Conservation (phyloP, 1,140 invertebrate species). For the Anagrus nilaparvatae region DNA sequence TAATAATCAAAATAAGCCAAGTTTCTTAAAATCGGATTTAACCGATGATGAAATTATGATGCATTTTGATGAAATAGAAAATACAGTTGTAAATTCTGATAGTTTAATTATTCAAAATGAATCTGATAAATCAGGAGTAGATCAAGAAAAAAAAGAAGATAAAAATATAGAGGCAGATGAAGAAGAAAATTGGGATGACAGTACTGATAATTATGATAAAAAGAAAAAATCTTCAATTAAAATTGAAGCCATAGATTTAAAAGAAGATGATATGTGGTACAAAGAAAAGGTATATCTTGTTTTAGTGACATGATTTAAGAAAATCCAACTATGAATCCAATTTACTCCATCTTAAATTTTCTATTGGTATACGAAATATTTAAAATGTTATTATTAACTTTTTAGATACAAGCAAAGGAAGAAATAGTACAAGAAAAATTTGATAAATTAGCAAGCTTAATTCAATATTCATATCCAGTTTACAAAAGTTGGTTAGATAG, state of each 20-base stretch:
- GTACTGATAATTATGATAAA: not conserved
- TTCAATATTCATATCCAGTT: slow-evolving; percentile 34
- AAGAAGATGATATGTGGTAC: slow-evolving; percentile 22
- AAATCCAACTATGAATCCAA: not conserved
- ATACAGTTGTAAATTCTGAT: slow-evolving; percentile 27
- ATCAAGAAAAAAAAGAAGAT: slow-evolving; percentile 13
- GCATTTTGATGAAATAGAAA: slow-evolving; percentile 35
- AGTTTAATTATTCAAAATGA: slow-evolving; percentile 18
- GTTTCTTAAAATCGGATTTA: slow-evolving; percentile 18
- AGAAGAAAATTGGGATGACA: slow-evolving; percentile 4
- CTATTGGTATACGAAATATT: slow-evolving; percentile 5
- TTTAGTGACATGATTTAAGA: not conserved
- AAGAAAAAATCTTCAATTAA: slow-evolving; percentile 7
- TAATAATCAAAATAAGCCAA: slow-evolving; percentile 8
- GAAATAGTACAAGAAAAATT: slow-evolving; percentile 30
- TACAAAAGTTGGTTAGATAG: slow-evolving; percentile 37
- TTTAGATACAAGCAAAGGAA: slow-evolving; percentile 31
- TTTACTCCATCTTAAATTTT: no score
- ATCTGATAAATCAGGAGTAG: slow-evolving; percentile 8
- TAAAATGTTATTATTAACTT: slow-evolving; percentile 6
- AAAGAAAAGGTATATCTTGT: slow-evolving; percentile 23
- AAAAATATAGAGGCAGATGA: slow-evolving; percentile 9
- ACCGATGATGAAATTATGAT: slow-evolving; percentile 34
- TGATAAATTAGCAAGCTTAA: slow-evolving; percentile 34
- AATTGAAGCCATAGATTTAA: slow-evolving; percentile 12